These are phyloP conservation scores for Cephalophus harveyi DNA, from an alignment of 2,113 vertebrate species.

Conservation along the genomic window DNA sequence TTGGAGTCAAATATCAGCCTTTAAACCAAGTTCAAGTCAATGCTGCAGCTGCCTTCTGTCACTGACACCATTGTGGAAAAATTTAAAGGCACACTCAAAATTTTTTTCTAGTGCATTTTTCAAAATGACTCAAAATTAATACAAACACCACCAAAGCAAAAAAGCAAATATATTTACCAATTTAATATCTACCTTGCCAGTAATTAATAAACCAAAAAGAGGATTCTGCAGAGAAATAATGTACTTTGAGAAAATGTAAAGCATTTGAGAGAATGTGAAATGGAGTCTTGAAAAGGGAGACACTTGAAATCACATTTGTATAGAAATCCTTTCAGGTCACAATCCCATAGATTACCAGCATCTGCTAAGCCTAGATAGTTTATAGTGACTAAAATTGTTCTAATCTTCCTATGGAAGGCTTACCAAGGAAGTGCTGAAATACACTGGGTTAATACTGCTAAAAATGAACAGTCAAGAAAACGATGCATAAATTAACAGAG, in stretches of 20 bases:
- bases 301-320: constrained; percentile 75
- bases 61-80: constrained; percentile 63
- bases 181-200: neutral
- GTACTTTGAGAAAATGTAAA: neutral
- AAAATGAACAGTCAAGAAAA: constrained; percentile 70
- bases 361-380: constrained; percentile 76
- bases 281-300: constrained; percentile 53
- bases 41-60: constrained; percentile 80
- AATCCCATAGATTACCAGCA: constrained; percentile 75
- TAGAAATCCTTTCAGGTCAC: constrained; percentile 73
- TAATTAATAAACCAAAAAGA: constrained; percentile 30
- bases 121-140: constrained; percentile 60
- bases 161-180: neutral
- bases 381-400: constrained; percentile 77
- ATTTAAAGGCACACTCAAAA: constrained; percentile 9
- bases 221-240: constrained; percentile 1
- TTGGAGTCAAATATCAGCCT: constrained; percentile 73
- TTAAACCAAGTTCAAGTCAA: constrained; percentile 66
- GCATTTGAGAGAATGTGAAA: neutral
- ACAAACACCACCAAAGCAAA: neutral
- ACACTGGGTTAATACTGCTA: constrained; percentile 72
- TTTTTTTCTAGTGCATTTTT: constrained; percentile 51
- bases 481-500: constrained; percentile 68
- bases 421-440: constrained; percentile 79
- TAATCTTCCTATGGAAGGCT: constrained; percentile 77